Percentiles rank a stretch among this genome's conserved stretches.
phyloP scores from a whole-genome alignment of 2,888 invertebrate genomes.

The Synergus gifuensis region DNA sequence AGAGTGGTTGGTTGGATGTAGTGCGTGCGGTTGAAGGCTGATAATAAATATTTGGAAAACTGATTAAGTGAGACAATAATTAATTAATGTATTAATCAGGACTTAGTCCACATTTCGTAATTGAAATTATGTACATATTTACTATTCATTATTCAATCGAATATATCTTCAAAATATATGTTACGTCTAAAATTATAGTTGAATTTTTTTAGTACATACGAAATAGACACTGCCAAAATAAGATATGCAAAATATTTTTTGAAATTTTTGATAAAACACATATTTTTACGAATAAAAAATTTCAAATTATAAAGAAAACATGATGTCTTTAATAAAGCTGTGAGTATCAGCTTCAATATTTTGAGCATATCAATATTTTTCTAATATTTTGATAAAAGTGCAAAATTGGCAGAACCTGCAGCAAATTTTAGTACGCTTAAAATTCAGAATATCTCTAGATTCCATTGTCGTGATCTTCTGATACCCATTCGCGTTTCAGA shows the following conservation, averaged over 20 bases:
- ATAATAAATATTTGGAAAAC: constrained; percentile 26
- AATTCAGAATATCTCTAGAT: constrained; percentile 32
- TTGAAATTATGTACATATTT: not conserved
- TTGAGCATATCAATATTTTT: not conserved
- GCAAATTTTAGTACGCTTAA: constrained; percentile 37
- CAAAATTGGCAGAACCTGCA: constrained; percentile 18
- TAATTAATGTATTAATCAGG: not conserved
- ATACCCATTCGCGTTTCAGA: constrained; percentile 35
- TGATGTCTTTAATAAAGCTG: not conserved
- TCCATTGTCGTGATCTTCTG: constrained; percentile 38
- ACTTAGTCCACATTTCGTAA: not conserved
- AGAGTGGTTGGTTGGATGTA: not conserved
- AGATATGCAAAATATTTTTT: no score
- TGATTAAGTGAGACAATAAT: not conserved
- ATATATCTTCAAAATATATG: not conserved
- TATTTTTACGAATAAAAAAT: no score
- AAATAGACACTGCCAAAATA: no score
- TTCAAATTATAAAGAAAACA: not conserved
- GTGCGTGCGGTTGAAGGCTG: not conserved
- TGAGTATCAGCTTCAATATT: not conserved
- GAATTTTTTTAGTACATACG: no score
- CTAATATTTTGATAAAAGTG: constrained; percentile 9
- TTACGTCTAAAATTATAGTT: no score
- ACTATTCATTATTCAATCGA: not conserved
- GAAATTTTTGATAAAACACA: no score